Evolutionary conservation across 2,113 vertebrate genomes (phyloP).

Genomic region (Nesoenas mayeri): DNA sequence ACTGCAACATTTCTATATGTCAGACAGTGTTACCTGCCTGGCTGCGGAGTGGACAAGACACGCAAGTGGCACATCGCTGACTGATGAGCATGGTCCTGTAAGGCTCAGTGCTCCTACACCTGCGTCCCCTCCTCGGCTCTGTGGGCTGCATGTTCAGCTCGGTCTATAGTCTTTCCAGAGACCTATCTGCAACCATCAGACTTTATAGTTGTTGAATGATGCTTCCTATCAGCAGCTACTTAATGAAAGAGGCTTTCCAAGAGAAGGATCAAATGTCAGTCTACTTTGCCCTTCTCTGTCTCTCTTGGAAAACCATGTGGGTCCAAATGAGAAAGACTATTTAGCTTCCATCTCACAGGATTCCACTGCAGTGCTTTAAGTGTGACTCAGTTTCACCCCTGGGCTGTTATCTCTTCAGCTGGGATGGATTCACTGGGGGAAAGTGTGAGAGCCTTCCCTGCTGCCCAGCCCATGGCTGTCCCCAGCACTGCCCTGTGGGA

Average conservation of each 20-base stretch:
- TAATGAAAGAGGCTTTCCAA: constrained; percentile 66
- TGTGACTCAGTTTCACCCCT: neutral
- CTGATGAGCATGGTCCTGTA: neutral
- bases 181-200: constrained; percentile 45
- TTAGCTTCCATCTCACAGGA: neutral
- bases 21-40: constrained; percentile 13
- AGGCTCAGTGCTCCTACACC: neutral
- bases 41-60: constrained; percentile 54
- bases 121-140: neutral
- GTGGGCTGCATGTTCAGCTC: constrained; percentile 26
- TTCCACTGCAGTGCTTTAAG: neutral
- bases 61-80: neutral
- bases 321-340: neutral
- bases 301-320: neutral
- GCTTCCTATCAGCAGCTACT: constrained; percentile 70
- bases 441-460: neutral
- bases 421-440: neutral
- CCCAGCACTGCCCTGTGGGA: neutral
- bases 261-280: constrained; percentile 44
- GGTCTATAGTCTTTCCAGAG: constrained; percentile 55
- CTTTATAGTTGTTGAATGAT: constrained; percentile 54
- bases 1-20: neutral
- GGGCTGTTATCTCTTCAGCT: neutral
- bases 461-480: neutral
- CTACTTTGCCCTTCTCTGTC: neutral